Conservation (phyloP, 2,113 vertebrate species). For the Argyrosomus japonicus region DNA sequence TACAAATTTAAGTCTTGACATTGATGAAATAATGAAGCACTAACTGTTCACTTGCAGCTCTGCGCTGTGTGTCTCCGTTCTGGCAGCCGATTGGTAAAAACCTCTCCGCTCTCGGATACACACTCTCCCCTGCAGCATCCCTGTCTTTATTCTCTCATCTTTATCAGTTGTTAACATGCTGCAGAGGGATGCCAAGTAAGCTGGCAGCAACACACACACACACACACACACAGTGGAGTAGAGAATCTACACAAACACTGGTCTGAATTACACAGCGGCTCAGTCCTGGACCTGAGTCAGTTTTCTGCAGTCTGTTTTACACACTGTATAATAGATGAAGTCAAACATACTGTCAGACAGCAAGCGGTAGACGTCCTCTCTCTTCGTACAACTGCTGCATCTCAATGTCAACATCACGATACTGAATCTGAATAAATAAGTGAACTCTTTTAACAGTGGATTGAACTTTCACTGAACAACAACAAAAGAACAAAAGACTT, state of each 20-base stretch:
- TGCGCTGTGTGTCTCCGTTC: not conserved
- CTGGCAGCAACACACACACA: constrained; percentile 33
- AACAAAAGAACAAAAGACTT: too few species aligned
- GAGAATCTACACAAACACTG: not conserved
- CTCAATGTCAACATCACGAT: not conserved
- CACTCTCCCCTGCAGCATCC: constrained; percentile 19
- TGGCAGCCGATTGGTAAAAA: constrained; percentile 2
- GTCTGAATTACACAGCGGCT: constrained; percentile 17
- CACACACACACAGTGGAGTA: not conserved
- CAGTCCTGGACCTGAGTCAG: not conserved
- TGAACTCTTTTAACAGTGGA: too few species aligned
- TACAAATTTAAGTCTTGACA: not conserved
- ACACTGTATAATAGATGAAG: not conserved
- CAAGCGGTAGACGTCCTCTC: not conserved
- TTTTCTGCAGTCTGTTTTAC: constrained; percentile 4
- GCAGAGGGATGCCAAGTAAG: constrained; percentile 56
- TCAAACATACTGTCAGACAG: not conserved
- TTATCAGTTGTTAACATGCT: constrained; percentile 66
- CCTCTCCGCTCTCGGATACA: constrained; percentile 13
- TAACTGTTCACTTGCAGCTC: constrained; percentile 5
- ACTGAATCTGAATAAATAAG: too few species aligned
- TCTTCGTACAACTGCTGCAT: not conserved
- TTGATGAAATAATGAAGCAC: constrained; percentile 21
- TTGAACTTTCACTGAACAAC: too few species aligned
- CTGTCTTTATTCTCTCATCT: constrained; percentile 47